A percentile compares a stretch with the other conserved stretches of the same genome.
These are phyloP conservation scores for Formicarius rufipectus DNA, from an alignment of 2,113 vertebrate species.

Conservation along the genomic window DNA sequence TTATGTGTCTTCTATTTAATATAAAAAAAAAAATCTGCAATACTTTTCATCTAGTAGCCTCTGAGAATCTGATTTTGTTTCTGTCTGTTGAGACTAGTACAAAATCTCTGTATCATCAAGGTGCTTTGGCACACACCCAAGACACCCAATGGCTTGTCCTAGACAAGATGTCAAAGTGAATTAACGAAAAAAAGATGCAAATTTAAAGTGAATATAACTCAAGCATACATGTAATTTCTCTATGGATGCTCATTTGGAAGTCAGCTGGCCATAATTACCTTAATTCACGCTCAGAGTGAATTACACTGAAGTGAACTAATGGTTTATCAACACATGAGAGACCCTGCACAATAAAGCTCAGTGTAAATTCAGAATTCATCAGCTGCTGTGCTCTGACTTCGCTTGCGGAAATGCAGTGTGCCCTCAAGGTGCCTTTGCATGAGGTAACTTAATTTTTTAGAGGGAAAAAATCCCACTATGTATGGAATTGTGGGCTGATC, in stretches of 20 bases:
- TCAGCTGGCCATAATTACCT: conserved; percentile 26
- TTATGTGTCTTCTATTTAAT: not conserved
- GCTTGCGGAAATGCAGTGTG: not conserved
- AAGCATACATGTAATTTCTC: not conserved
- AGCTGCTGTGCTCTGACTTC: not conserved
- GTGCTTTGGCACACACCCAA: not conserved
- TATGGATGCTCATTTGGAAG: conserved; percentile 3
- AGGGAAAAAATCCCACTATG: not conserved
- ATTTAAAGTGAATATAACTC: conserved; percentile 6
- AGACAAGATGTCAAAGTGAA: not conserved
- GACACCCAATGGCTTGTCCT: not conserved
- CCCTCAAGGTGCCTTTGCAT: conserved; percentile 41
- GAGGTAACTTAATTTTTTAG: conserved; percentile 5
- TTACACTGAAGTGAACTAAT: conserved; percentile 30
- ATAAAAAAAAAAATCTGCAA: not conserved
- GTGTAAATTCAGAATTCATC: conserved; percentile 35
- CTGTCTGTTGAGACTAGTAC: not conserved
- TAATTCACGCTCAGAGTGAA: conserved; percentile 24
- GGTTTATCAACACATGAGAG: conserved; percentile 13
- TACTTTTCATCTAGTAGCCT: not conserved
- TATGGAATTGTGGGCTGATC: conserved; percentile 33
- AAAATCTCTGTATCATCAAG: not conserved
- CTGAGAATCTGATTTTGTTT: not conserved
- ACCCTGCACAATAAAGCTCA: not conserved
- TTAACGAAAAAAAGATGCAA: conserved; percentile 21